Evolutionary conservation across 2,888 invertebrate genomes (phyloP).

Genomic region (Mongoloraphidia duomilia): DNA sequence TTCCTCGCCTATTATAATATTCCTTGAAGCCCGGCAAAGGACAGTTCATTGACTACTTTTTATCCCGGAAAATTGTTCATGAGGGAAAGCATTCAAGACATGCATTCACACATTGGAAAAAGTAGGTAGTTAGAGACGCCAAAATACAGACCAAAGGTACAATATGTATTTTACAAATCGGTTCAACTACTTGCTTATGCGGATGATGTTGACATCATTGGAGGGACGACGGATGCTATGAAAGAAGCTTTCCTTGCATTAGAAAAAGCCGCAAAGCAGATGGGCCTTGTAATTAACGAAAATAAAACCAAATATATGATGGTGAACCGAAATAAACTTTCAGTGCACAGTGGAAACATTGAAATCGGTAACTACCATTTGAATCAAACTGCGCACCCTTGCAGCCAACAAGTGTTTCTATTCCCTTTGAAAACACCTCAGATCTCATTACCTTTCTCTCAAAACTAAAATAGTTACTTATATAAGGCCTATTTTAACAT

Average conservation of each 20-base stretch:
- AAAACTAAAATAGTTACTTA: too few species aligned
- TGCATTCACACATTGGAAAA: conserved; percentile 1
- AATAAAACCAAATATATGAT: not conserved
- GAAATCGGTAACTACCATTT: too few species aligned
- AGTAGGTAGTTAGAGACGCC: conserved; percentile 1
- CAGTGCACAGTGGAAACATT: too few species aligned
- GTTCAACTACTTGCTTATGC: conserved; percentile 1
- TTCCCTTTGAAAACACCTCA: too few species aligned
- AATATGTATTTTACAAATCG: conserved; percentile 3
- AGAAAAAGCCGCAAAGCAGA: not conserved
- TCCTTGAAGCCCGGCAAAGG: too few species aligned
- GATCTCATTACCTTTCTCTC: too few species aligned
- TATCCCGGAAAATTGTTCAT: not conserved
- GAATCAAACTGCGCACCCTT: too few species aligned
- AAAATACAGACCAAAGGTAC: not conserved
- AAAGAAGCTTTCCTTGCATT: conserved; percentile 1
- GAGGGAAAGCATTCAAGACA: not conserved
- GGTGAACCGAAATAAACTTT: not conserved
- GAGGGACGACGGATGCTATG: not conserved
- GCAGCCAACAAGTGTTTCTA: too few species aligned
- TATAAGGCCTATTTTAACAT: too few species aligned
- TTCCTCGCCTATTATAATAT: too few species aligned
- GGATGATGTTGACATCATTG: conserved; percentile 4
- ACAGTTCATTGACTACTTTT: too few species aligned
- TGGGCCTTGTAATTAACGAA: not conserved